These are phyloP conservation scores for Knipowitschia caucasica DNA, from an alignment of 2,797 vertebrate species.

Conservation along the genomic window DNA sequence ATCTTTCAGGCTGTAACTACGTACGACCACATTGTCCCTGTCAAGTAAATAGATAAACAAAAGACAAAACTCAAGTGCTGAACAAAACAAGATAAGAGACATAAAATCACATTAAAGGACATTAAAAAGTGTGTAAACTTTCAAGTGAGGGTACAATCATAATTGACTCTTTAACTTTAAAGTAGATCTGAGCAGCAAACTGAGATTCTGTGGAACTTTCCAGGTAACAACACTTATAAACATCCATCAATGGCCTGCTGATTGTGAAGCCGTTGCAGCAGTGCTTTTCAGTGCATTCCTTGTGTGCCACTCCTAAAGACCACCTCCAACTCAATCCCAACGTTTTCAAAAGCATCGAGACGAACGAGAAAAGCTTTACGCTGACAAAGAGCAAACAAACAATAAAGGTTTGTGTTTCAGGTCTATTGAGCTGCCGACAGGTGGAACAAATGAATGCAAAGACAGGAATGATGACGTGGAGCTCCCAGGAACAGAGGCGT, in stretches of 20 bases:
- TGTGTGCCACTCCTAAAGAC: background rate
- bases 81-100: too few species aligned
- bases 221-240: background rate
- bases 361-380: slow-evolving; percentile 49
- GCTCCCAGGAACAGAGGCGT: slow-evolving; percentile 21
- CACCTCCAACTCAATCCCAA: background rate
- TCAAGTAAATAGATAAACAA: too few species aligned
- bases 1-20: too few species aligned
- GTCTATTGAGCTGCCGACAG: slow-evolving; percentile 59
- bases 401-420: slow-evolving; percentile 65
- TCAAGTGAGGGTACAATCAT: too few species aligned
- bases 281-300: background rate
- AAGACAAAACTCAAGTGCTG: too few species aligned
- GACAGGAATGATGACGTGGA: slow-evolving; percentile 29
- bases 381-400: slow-evolving; percentile 70
- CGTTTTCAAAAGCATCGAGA: slow-evolving; percentile 39
- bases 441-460: slow-evolving; percentile 62
- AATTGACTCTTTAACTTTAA: too few species aligned
- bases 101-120: too few species aligned
- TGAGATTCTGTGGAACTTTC: background rate
- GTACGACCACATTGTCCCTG: too few species aligned
- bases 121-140: too few species aligned
- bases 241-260: background rate
- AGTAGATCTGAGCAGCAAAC: too few species aligned
- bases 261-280: background rate